phyloP scores from a whole-genome alignment of 2,797 vertebrate species.

The Halcyon chelicuti region DNA sequence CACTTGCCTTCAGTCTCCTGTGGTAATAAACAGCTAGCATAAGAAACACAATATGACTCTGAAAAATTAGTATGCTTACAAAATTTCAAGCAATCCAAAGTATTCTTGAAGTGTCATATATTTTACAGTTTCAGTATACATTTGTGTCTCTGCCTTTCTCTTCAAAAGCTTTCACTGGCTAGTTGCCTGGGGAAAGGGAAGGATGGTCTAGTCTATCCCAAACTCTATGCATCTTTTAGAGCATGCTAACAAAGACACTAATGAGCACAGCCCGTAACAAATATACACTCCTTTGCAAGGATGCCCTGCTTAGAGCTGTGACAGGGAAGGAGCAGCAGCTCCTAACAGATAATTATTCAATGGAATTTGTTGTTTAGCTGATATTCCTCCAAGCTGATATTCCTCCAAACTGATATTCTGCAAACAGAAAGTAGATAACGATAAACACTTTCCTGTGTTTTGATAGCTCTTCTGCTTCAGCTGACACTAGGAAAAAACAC shows the following conservation, averaged over 20 bases:
- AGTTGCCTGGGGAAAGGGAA: constrained; percentile 49
- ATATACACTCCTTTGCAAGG: not conserved
- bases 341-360: not conserved
- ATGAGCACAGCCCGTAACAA: not conserved
- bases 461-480: constrained; percentile 9
- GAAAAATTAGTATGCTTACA: constrained; percentile 62
- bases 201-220: constrained; percentile 6
- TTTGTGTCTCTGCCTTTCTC: constrained; percentile 40
- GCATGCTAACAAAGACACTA: not conserved
- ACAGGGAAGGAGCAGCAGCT: not conserved
- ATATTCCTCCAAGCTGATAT: not conserved
- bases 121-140: constrained; percentile 65
- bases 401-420: not conserved
- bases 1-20: not conserved
- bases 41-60: constrained; percentile 25
- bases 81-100: constrained; percentile 67
- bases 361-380: not conserved
- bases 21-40: not conserved
- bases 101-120: constrained; percentile 69
- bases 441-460: not conserved
- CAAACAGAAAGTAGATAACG: constrained; percentile 16
- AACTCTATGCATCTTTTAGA: not conserved
- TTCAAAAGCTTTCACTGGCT: constrained; percentile 68
- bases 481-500: not conserved
- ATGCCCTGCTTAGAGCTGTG: not conserved